These are phyloP conservation scores for Virgularia gustaviana DNA, from an alignment of 92 coral and sea anemone species.

Conservation along the genomic window DNA sequence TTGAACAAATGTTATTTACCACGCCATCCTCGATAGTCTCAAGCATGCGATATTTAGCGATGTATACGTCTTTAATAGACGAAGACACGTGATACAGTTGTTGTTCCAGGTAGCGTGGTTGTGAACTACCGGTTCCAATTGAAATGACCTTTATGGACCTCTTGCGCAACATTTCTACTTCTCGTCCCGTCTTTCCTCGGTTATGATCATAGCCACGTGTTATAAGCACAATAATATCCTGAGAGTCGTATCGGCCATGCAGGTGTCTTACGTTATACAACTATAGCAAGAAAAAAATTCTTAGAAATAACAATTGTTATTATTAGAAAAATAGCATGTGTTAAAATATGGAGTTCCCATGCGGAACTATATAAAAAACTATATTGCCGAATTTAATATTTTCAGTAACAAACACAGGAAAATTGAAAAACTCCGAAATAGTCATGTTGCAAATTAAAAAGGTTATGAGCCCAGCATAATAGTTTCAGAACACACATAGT, in stretches of 20 bases:
- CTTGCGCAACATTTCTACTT: neutral
- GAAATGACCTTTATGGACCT: neutral
- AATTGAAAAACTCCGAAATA: too few relatives aligned
- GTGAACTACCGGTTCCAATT: slow-evolving; percentile 6
- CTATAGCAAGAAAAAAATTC: too few relatives aligned
- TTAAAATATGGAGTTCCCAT: too few relatives aligned
- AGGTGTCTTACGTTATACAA: too few relatives aligned
- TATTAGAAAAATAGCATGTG: too few relatives aligned
- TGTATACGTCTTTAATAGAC: neutral
- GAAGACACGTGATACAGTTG: neutral
- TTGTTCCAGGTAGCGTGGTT: neutral
- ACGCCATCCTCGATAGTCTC: neutral
- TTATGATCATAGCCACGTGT: slow-evolving; percentile 18
- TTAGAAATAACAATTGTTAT: too few relatives aligned
- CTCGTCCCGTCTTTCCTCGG: neutral
- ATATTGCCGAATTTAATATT: too few relatives aligned
- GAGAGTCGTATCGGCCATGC: slow-evolving; percentile 22
- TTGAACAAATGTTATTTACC: slow-evolving; percentile 5
- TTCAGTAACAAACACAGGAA: too few relatives aligned
- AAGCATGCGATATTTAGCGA: slow-evolving; percentile 4
- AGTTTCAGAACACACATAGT: too few relatives aligned
- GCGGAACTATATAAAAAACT: too few relatives aligned
- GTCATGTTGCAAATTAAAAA: too few relatives aligned
- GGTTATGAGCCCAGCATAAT: too few relatives aligned
- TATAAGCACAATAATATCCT: slow-evolving; percentile 22